Base-by-base conservation (phyloP, 92 coral and sea anemone genomes). In the Virgularia gustaviana region DNA sequence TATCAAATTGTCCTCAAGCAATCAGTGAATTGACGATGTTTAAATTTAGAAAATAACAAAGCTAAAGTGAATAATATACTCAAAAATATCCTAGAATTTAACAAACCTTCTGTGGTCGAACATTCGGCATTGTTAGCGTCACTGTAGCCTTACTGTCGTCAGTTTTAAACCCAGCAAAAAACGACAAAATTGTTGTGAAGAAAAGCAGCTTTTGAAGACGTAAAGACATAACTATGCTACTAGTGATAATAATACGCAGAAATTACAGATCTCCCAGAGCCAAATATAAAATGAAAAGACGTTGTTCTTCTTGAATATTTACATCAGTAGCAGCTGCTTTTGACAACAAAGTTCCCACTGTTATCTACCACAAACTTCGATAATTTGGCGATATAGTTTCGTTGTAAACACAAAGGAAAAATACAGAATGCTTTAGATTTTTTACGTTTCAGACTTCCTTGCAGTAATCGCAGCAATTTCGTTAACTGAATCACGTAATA, bases 101-200 rank as follows among this genome's bases (percentile, higher is more conserved):
- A 7, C 45, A 39, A 64, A 68, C 75, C 75, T 68, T 31, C 18
- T 35, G 30, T 16, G 75, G 75, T 18, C 37, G 58, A 68, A 68
- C 60, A 12, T 38, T 36, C 0, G 75, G 75, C 75, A 68, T 68
- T 12, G 18, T 23, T 0, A 68, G 9, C 6, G 1, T 24, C 0
- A 68, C 13, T 29, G 49, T 68, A 9, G 33, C 32, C 9, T 36
- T 29, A 0, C 36, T 20, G 31, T 45, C 75, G 4, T n/a, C 42
- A 49, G 12, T 68, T 10, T 9, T 49, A n/a, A 3, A 9, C 34
- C 9, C 45, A 31, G 25, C 28, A 47, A 15, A 68, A 39, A n/a
- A n/a, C n/a, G n/a, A n/a, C n/a, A n/a, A n/a, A 0, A 49, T 4
- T 32, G 61, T 49, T 30, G 23, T n/a, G 20, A 68, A 2, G 28